Percentiles rank a stretch among this genome's conserved stretches.
Evolutionary conservation across 30 jellyfish, hydroid and myxozoan genomes (phyloP).

Genomic region (Pseudorhiza aurosa): DNA sequence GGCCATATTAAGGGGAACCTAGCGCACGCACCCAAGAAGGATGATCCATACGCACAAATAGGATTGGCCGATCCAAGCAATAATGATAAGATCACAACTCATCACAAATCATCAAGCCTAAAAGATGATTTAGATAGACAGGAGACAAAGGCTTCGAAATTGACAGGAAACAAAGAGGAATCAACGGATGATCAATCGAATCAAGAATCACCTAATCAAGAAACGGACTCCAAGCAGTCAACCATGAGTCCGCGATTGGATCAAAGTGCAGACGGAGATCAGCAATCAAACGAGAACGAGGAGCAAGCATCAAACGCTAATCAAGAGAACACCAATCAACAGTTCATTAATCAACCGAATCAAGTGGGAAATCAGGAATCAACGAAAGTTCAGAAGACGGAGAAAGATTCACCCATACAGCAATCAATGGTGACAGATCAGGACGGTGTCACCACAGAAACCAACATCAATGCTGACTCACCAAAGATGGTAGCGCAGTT

Average conservation of each 20-base stretch:
- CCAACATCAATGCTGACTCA: slow-evolving; percentile 49
- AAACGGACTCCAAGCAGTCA: slow-evolving; percentile 16
- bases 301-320: background rate
- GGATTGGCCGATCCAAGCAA: slow-evolving; percentile 77
- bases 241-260: slow-evolving; percentile 2
- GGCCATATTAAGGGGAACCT: slow-evolving; percentile 27
- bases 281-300: slow-evolving; percentile 11
- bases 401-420: slow-evolving; percentile 30
- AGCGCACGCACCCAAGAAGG: background rate
- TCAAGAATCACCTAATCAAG: slow-evolving; percentile 41
- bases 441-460: slow-evolving; percentile 41
- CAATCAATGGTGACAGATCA: slow-evolving; percentile 19
- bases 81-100: slow-evolving; percentile 55
- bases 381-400: slow-evolving; percentile 15
- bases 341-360: slow-evolving; percentile 22
- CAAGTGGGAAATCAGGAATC: slow-evolving; percentile 39
- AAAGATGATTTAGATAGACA: slow-evolving; percentile 51
- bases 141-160: slow-evolving; percentile 17
- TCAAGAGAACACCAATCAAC: slow-evolving; percentile 35
- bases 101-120: slow-evolving; percentile 49
- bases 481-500: slow-evolving; percentile 59
- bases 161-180: slow-evolving; percentile 1
- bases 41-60: slow-evolving; percentile 80
- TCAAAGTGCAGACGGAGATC: slow-evolving; percentile 11
- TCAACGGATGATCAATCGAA: background rate